phyloP scores from a whole-genome alignment of 2,113 vertebrate species.

The Columba janthina region DNA sequence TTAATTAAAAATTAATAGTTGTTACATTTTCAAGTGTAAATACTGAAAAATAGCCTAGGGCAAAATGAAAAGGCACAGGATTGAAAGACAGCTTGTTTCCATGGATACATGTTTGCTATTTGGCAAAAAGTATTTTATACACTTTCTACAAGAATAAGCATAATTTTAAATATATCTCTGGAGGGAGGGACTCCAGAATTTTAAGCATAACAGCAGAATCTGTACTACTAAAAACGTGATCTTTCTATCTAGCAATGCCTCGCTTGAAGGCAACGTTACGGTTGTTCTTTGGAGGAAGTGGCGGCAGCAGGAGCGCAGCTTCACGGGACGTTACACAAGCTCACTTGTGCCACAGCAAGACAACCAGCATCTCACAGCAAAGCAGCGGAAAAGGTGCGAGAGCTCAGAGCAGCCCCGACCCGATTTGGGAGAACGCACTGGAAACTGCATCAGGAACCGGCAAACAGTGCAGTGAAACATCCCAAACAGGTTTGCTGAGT shows the following conservation, averaged over 20 bases:
- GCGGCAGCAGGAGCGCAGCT: neutral
- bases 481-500: neutral
- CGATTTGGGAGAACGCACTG: neutral
- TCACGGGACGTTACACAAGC: neutral
- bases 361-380: neutral
- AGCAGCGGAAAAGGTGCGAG: neutral
- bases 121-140: constrained; percentile 30
- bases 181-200: neutral
- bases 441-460: neutral
- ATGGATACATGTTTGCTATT: constrained; percentile 24
- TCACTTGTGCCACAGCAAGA: neutral
- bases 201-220: neutral
- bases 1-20: neutral
- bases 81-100: constrained; percentile 40
- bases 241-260: neutral
- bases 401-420: neutral
- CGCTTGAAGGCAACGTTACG: neutral
- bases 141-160: constrained; percentile 51
- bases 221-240: neutral
- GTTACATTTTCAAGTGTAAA: constrained; percentile 27
- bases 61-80: constrained; percentile 57
- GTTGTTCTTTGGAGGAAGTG: constrained; percentile 16
- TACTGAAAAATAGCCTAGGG: constrained; percentile 56
- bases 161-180: neutral
- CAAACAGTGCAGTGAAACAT: neutral